Evolutionary conservation across 2,797 vertebrate genomes (phyloP).

Genomic region (Monodelphis domestica): DNA sequence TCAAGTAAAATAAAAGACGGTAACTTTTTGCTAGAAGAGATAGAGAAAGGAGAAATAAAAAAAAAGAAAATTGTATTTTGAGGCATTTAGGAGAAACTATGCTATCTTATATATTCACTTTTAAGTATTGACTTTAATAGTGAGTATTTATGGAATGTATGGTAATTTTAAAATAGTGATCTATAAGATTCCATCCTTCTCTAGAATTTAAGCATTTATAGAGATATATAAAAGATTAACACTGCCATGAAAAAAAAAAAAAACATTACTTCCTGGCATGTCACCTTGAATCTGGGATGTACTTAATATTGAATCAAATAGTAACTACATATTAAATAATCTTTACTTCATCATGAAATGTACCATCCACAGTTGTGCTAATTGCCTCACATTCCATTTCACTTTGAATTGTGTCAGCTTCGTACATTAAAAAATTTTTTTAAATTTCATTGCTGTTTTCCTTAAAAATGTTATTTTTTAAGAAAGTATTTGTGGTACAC

Average conservation of each 20-base stretch:
- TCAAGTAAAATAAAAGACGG: not conserved
- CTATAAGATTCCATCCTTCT: not conserved
- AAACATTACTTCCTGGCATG: not conserved
- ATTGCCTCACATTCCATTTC: not conserved
- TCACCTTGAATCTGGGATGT: not conserved
- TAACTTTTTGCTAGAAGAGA: slow-evolving; percentile 36
- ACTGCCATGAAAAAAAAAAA: not conserved
- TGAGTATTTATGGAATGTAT: not conserved
- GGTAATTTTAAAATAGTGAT: not conserved
- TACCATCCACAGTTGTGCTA: not conserved
- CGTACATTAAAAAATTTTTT: slow-evolving; percentile 47
- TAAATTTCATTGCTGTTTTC: slow-evolving; percentile 22
- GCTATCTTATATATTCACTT: not conserved
- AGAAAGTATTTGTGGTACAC: not conserved
- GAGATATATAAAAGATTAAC: not conserved
- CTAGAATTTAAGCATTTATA: not conserved
- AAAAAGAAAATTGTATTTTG: not conserved
- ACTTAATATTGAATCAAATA: not conserved
- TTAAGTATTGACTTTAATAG: not conserved
- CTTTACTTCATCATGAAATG: not conserved
- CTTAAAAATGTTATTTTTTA: slow-evolving; percentile 5
- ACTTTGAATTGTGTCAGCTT: not conserved
- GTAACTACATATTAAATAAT: not conserved
- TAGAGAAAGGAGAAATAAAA: not conserved
- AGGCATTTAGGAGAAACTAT: not conserved